Conservation (phyloP, 2,113 vertebrate genomes). For the Alces alces region DNA sequence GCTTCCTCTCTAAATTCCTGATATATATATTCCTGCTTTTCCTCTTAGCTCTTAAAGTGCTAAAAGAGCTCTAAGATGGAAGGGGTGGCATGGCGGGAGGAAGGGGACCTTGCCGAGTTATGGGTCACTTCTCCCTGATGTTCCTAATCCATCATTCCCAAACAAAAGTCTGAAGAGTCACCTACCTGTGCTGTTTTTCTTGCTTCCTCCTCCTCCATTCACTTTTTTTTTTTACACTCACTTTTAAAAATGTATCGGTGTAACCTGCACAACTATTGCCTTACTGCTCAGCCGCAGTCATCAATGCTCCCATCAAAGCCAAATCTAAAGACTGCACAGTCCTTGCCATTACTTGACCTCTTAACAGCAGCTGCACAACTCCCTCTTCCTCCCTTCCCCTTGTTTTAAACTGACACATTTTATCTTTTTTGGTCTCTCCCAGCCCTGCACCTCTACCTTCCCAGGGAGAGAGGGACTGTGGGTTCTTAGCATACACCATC, state of each 20-base stretch:
- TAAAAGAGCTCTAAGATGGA: neutral
- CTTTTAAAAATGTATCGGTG: neutral
- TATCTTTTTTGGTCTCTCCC: neutral
- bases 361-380: neutral
- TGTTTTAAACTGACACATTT: neutral
- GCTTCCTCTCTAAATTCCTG: neutral
- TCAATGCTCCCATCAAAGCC: neutral
- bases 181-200: accelerated
- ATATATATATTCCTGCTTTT: accelerated
- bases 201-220: neutral
- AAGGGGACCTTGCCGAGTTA: too few species aligned
- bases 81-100: neutral
- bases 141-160: neutral
- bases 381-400: neutral
- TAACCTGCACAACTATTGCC: neutral
- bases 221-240: neutral
- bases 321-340: neutral
- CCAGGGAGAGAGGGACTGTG: neutral
- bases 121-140: accelerated
- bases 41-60: neutral
- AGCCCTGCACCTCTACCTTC: neutral
- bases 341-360: neutral
- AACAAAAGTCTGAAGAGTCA: neutral
- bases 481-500: accelerated
- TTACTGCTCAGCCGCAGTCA: neutral